Evolutionary conservation across 2,888 invertebrate genomes (phyloP), one percentile per base, ranked within the genome.

Genomic region (Nipponacmea schrenckii): DNA sequence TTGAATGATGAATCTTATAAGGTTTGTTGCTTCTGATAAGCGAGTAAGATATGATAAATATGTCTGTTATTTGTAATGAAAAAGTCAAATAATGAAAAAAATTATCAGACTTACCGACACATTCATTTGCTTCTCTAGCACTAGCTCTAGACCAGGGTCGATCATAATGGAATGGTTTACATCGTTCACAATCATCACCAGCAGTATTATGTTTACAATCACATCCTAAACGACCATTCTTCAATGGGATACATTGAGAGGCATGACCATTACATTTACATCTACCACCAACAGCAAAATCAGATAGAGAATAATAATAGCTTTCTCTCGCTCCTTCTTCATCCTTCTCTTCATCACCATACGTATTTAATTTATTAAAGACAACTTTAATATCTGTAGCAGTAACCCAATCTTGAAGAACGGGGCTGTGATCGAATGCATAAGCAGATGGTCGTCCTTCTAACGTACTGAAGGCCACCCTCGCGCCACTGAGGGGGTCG

Each of bases 261-360:
- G 97, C 98, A 91, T 99, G 98, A 65, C 98, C 98, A 91, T 99
- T 99, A 91, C 99, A 99, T 92, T 99, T 99, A 91, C 99, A 99
- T 62, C 98, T 93, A 62, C 98, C 98, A 75, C 98, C 98, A 77
- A 98, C 96, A 66, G 97, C 94, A 88, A 98, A 94, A 90, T 98
- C 98, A n/a, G 97, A 90, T 77, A 99, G 95, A 45, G 98, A 95
- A 76, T 87, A 87, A 78, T 85, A 87, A 73, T 85, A 85, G 74
- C 85, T 84, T 67, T 86, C 85, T 75, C 84, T 75, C 31, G 84
- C 82, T 20, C 79, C 79, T 10, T 84, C 84, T n/a, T 83, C 83
- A 20, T 82, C 82, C 27, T 78, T 78, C 20, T 78, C 68, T 71
- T 84, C 83, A 69, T 86, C 84, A 14, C 80, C 83, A 69, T 81